These are phyloP conservation scores for Ypsolopha sequella DNA, from an alignment of 2,888 invertebrate genomes.

Conservation along the genomic window DNA sequence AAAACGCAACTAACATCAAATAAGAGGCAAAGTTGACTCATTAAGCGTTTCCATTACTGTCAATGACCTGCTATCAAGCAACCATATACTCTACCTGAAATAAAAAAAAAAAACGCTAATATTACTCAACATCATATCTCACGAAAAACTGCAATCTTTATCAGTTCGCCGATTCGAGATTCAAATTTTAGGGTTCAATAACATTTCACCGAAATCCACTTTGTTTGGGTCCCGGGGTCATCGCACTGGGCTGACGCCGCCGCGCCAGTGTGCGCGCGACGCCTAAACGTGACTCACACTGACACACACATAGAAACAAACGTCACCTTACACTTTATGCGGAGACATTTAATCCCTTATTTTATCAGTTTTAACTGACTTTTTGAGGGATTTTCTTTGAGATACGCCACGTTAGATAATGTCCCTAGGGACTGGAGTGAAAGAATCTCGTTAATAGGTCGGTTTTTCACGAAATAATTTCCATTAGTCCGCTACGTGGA, in stretches of 20 bases:
- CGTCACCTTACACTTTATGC: conserved; percentile 22
- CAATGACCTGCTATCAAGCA: conserved; percentile 36
- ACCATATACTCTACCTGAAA: no score
- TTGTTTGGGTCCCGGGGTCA: conserved; percentile 68
- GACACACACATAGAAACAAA: conserved; percentile 42
- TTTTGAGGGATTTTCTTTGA: neutral
- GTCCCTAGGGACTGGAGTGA: conserved; percentile 2
- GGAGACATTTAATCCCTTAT: neutral
- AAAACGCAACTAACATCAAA: no score
- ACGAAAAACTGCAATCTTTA: conserved; percentile 22
- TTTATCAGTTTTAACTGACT: neutral
- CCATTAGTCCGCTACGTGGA: conserved; percentile 13
- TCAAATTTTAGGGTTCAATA: conserved; percentile 62
- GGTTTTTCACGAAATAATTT: conserved; percentile 2
- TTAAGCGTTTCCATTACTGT: conserved; percentile 44
- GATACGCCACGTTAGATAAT: neutral
- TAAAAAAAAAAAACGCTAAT: conserved; percentile 11
- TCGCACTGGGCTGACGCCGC: conserved; percentile 53
- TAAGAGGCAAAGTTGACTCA: no score
- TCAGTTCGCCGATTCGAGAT: conserved; percentile 43
- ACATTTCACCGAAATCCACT: conserved; percentile 69
- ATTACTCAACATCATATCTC: neutral
- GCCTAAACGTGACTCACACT: conserved; percentile 28
- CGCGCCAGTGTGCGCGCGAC: conserved; percentile 50
- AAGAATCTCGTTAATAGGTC: conserved; percentile 27